Percentiles rank a stretch among this genome's conserved stretches.
Conservation (phyloP, 2,888 invertebrate species). For the Sinelater perroti region DNA sequence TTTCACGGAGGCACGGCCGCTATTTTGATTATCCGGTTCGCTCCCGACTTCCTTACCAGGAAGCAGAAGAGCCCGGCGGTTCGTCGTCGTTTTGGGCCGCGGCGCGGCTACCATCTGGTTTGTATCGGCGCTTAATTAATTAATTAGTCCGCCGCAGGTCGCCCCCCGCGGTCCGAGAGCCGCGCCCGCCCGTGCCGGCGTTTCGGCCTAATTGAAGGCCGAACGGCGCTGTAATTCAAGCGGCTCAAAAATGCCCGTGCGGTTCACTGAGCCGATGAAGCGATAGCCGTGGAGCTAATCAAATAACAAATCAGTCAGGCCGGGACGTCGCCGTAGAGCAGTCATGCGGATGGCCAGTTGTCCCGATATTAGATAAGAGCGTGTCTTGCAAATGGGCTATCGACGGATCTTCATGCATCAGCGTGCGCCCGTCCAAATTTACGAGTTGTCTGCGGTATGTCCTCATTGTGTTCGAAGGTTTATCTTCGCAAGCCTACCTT, state of each 20-base stretch:
- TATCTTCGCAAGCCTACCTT: too few species aligned
- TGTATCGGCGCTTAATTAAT: conserved; percentile 8
- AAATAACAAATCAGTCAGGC: conserved; percentile 6
- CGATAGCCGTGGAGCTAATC: conserved; percentile 7
- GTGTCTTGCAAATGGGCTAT: conserved; percentile 14
- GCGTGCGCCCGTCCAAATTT: conserved; percentile 4
- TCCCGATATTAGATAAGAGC: conserved; percentile 13
- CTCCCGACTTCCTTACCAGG: conserved; percentile 12
- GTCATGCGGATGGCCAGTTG: conserved; percentile 7
- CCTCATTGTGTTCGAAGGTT: too few species aligned
- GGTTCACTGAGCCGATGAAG: background rate
- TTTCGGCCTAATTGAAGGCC: background rate
- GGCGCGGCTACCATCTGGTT: conserved; percentile 9
- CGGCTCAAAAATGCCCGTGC: background rate
- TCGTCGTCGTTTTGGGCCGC: conserved; percentile 1
- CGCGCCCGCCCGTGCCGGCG: background rate
- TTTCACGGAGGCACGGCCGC: background rate
- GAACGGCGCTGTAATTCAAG: too few species aligned
- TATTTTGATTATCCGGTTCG: conserved; percentile 15
- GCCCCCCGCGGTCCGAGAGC: background rate
- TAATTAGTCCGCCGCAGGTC: conserved; percentile 2
- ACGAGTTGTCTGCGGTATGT: conserved; percentile 1
- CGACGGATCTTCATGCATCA: conserved; percentile 7
- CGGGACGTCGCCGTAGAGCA: conserved; percentile 6
- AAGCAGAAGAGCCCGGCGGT: conserved; percentile 6